Evolutionary conservation across 2,888 invertebrate species (phyloP).

Genomic region (Eurytoma adleriae): DNA sequence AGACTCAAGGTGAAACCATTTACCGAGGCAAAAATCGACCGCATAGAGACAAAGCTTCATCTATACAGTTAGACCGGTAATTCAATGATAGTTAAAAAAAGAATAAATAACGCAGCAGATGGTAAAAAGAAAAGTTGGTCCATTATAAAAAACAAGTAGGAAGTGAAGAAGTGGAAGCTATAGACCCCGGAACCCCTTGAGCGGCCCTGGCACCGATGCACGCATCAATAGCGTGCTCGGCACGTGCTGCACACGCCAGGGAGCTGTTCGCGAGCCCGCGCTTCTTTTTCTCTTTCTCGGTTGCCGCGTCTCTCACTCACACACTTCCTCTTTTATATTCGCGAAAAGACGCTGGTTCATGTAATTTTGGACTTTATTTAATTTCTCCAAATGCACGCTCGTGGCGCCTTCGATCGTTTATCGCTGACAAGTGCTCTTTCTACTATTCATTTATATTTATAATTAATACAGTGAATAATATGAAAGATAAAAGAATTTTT

Average conservation of each 20-base stretch:
- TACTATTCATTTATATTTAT: no score
- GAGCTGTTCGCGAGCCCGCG: not conserved
- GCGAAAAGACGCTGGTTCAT: not conserved
- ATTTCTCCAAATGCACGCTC: no score
- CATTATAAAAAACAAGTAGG: not conserved
- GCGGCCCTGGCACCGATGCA: constrained; percentile 35
- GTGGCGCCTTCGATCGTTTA: not conserved
- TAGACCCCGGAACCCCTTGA: constrained; percentile 17
- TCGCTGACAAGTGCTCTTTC: no score
- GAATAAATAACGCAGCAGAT: no score
- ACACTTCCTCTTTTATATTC: not conserved
- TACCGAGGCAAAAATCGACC: no score
- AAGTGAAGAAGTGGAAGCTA: not conserved
- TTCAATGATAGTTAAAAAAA: no score
- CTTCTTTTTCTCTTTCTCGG: not conserved
- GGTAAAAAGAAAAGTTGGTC: not conserved
- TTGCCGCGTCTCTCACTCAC: not conserved
- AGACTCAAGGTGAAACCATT: no score
- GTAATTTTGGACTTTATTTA: no score
- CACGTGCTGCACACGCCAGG: constrained; percentile 60
- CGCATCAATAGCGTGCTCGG: constrained; percentile 60
- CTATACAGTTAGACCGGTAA: no score
- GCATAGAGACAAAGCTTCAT: no score
- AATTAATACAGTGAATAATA: no score
- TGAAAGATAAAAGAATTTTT: no score